Percentiles rank a stretch among this genome's conserved stretches.
These are phyloP conservation scores for Drosophila stalkeri DNA, from an alignment of 2,888 invertebrate genomes.

Conservation along the genomic window DNA sequence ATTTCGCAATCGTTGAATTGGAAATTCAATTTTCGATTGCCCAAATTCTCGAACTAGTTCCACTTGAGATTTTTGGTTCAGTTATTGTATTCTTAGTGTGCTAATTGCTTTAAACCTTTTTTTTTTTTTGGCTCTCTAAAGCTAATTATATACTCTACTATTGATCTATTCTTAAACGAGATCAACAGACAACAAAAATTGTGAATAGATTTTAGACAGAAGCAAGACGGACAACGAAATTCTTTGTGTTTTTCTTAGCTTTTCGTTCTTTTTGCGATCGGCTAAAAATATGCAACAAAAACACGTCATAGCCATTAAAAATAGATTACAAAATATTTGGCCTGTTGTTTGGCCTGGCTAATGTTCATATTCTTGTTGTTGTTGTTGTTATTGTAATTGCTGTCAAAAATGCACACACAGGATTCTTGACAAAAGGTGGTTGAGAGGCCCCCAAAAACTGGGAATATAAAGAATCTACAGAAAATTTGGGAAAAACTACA, in stretches of 20 bases:
- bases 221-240: slow-evolving; percentile 24
- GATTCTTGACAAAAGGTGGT: slow-evolving; percentile 70
- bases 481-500: slow-evolving; percentile 5
- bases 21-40: slow-evolving; percentile 11
- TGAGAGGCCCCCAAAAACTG: slow-evolving; percentile 12
- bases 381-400: slow-evolving; percentile 28
- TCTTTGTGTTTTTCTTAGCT: slow-evolving; percentile 13
- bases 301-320: slow-evolving; percentile 77
- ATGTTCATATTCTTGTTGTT: slow-evolving; percentile 23
- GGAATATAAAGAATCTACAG: background rate
- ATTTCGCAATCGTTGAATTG: background rate
- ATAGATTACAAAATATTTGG: slow-evolving; percentile 71
- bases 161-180: slow-evolving; percentile 42
- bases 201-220: slow-evolving; percentile 34
- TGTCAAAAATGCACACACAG: slow-evolving; percentile 69
- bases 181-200: slow-evolving; percentile 17
- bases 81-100: slow-evolving; percentile 3
- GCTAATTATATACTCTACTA: slow-evolving; percentile 51
- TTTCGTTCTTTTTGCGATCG: slow-evolving; percentile 26
- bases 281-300: slow-evolving; percentile 79
- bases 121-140: slow-evolving; percentile 4
- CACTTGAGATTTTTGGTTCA: background rate
- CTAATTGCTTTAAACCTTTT: slow-evolving; percentile 51
- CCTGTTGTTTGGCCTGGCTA: slow-evolving; percentile 54
- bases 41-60: slow-evolving; percentile 29